Evolutionary conservation across 2,113 vertebrate species (phyloP), one percentile per base, ranked within the genome.

Genomic region (Otus sunia): DNA sequence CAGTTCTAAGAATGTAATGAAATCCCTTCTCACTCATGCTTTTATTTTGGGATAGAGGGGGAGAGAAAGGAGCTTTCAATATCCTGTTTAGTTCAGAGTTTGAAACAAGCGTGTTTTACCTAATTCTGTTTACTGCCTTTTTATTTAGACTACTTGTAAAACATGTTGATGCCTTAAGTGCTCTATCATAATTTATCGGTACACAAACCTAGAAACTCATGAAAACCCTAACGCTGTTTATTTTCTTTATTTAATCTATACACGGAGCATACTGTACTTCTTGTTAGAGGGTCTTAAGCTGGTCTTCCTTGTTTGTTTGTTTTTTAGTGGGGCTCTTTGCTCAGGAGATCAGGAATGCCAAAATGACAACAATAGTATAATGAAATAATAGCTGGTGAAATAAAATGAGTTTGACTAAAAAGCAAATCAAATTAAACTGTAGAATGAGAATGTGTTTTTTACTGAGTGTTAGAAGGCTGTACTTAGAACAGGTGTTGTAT

Each of bases 401-500:
- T 90, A 95, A 96, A 98, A 67, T 66, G 78, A 96, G 27, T 96
- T 96, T 84, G 79, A 52, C 85, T 96, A 78, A 97, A 97, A 97
- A 94, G 90, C 12, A 41, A 96, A 94, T 91, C 20, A 91, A 95
- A 97, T 97, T 95, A 39, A 96, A 96, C 88, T 89, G 73, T 62
- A 92, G 88, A 96, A 90, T 95, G 88, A 90, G 89, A 97, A 88
- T 94, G 90, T 77, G 90, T 77, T 87, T 96, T 95, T 96, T 95
- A 93, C 84, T 93, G 95, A 97, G 94, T 92, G 94, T 96, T 95
- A 97, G 79, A 88, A 96, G 93, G 58, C 93, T 96, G 96, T 96
- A 92, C 88, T 97, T 96, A 69, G 77, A 98, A 96, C 86, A 96
- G 94, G 94, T 97, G 95, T 95, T 92, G 88, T 95, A 96, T 97